Conservation (phyloP, 2,797 vertebrate species). For the Betta splendens region DNA sequence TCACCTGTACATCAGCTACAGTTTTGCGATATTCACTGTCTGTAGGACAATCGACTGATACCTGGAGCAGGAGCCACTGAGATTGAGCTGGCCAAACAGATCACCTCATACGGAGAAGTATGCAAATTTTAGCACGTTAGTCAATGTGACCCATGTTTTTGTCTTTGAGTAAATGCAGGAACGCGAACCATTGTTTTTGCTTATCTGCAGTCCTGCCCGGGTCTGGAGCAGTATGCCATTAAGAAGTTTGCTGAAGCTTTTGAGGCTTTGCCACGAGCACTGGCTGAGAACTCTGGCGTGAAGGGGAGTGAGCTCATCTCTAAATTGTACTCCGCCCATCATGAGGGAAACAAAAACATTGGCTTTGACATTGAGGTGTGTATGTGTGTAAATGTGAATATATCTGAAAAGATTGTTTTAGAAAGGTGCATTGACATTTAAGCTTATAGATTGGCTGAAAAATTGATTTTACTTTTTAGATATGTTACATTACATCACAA, state of each 20-base stretch:
- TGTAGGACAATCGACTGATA: slow-evolving; percentile 91
- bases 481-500: background rate
- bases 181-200: background rate
- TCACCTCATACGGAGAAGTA: slow-evolving; percentile 97
- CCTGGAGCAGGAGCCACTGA: slow-evolving; percentile 96
- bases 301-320: slow-evolving; percentile 96
- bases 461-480: too few relatives aligned
- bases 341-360: slow-evolving; percentile 94
- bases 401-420: too few relatives aligned
- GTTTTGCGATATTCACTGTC: slow-evolving; percentile 27
- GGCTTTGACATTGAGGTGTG: slow-evolving; percentile 97
- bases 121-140: slow-evolving; percentile 1
- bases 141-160: background rate
- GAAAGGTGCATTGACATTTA: too few relatives aligned
- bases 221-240: slow-evolving; percentile 97
- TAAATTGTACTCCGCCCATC: slow-evolving; percentile 93
- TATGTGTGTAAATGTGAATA: slow-evolving; percentile 3
- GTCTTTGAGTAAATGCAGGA: background rate
- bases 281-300: slow-evolving; percentile 97
- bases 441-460: too few relatives aligned
- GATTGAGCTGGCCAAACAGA: slow-evolving; percentile 94
- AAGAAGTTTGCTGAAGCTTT: slow-evolving; percentile 98
- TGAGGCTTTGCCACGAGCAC: slow-evolving; percentile 89
- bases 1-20: slow-evolving; percentile 1
- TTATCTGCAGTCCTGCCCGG: slow-evolving; percentile 88